Evolutionary conservation across 1,140 invertebrate genomes (phyloP).

Genomic region (Conus betulinus): DNA sequence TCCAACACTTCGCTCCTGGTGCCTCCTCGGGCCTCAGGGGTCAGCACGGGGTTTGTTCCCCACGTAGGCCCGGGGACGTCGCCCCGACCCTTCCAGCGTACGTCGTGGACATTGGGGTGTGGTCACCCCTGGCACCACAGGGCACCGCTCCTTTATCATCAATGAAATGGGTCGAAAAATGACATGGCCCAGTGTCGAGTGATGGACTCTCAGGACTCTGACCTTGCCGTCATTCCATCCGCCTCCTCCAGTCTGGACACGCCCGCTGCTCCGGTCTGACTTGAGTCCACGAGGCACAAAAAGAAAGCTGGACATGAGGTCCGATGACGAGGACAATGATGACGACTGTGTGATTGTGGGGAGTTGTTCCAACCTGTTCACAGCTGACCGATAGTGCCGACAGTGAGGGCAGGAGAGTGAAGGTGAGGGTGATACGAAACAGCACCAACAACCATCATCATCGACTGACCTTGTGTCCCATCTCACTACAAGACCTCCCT

Average conservation of each 20-base stretch:
- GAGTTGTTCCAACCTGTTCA: background rate
- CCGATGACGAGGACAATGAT: slow-evolving; percentile 18
- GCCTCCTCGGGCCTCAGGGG: slow-evolving; percentile 61
- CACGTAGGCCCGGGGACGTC: slow-evolving; percentile 35
- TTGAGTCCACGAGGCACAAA: background rate
- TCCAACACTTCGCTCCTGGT: slow-evolving; percentile 59
- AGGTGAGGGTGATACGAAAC: slow-evolving; percentile 22
- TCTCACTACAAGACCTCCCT: background rate
- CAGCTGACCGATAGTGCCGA: background rate
- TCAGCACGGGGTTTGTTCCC: slow-evolving; percentile 70
- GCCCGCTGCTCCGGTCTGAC: background rate
- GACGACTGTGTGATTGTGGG: slow-evolving; percentile 35
- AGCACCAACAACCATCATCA: slow-evolving; percentile 41
- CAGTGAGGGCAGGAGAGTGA: background rate
- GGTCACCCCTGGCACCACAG: slow-evolving; percentile 14
- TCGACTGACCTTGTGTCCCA: slow-evolving; percentile 3
- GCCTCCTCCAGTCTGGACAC: slow-evolving; percentile 17
- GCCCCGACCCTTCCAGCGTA: slow-evolving; percentile 28
- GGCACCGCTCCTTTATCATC: background rate
- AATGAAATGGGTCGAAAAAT: background rate
- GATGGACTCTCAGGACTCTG: slow-evolving; percentile 14
- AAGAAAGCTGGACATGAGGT: slow-evolving; percentile 16
- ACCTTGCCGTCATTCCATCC: background rate
- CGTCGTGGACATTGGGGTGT: slow-evolving; percentile 18
- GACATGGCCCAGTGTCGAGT: background rate